Percentiles rank a stretch among this genome's conserved stretches.
phyloP scores from a whole-genome alignment of 1,140 invertebrate species.

The Lamellibrachia luymesi region DNA sequence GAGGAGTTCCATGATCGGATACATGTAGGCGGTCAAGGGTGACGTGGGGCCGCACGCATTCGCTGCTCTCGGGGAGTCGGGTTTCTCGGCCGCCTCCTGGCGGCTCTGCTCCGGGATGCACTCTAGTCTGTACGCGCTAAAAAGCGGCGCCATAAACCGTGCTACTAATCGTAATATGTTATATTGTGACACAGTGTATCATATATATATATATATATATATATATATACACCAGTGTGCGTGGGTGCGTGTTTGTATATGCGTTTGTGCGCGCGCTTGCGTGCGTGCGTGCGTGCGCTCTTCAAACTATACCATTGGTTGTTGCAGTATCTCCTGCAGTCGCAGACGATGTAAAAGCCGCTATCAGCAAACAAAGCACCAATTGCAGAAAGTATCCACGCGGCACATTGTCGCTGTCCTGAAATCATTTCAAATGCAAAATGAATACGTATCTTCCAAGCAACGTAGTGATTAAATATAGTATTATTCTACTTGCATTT shows the following conservation, averaged over 20 bases:
- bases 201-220: background rate
- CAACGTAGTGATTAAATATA: no score
- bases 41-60: background rate
- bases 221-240: background rate
- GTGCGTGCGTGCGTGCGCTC: background rate
- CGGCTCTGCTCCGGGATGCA: background rate
- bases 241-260: background rate
- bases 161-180: no score
- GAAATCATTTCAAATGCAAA: background rate
- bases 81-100: background rate
- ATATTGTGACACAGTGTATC: no score
- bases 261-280: background rate
- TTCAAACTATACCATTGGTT: no score
- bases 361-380: background rate
- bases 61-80: background rate
- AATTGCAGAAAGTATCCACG: background rate
- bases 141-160: background rate
- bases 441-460: no score
- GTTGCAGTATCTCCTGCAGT: background rate
- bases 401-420: background rate
- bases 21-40: background rate
- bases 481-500: no score
- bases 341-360: conserved; percentile 2
- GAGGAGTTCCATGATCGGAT: background rate
- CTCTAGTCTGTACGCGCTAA: background rate